Conservation (phyloP, 2,113 vertebrate species). For the Perognathus longimembris region DNA sequence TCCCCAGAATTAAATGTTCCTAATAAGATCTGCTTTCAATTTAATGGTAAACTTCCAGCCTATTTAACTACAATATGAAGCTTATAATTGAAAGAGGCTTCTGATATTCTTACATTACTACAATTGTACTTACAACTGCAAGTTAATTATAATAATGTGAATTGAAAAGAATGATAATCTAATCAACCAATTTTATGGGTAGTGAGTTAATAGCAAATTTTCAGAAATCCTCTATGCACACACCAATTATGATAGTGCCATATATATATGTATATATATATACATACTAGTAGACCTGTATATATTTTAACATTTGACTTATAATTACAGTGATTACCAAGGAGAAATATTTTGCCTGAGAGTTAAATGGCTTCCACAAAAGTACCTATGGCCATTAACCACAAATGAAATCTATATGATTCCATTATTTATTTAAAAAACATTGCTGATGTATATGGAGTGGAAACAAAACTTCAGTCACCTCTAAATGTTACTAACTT, state of each 20-base stretch:
- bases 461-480: slow-evolving; percentile 71
- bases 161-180: slow-evolving; percentile 67
- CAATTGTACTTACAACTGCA: slow-evolving; percentile 39
- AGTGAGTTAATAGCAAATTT: slow-evolving; percentile 45
- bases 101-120: slow-evolving; percentile 63
- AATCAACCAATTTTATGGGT: slow-evolving; percentile 50
- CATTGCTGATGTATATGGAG: slow-evolving; percentile 60
- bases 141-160: slow-evolving; percentile 71
- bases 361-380: slow-evolving; percentile 77
- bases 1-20: slow-evolving; percentile 61
- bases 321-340: slow-evolving; percentile 65
- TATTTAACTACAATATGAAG: slow-evolving; percentile 59
- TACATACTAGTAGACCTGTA: background rate
- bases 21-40: slow-evolving; percentile 71
- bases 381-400: slow-evolving; percentile 75
- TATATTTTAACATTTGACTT: slow-evolving; percentile 68
- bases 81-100: slow-evolving; percentile 73
- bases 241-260: slow-evolving; percentile 40
- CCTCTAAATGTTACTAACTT: slow-evolving; percentile 39
- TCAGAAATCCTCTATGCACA: slow-evolving; percentile 10
- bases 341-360: slow-evolving; percentile 49
- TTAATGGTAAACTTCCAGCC: slow-evolving; percentile 64
- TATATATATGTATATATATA: slow-evolving; percentile 34
- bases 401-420: slow-evolving; percentile 72
- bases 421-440: slow-evolving; percentile 76